Evolutionary conservation across 1,140 invertebrate genomes (phyloP), one percentile per base, ranked within the genome.

Genomic region (Drosophila takahashii): DNA sequence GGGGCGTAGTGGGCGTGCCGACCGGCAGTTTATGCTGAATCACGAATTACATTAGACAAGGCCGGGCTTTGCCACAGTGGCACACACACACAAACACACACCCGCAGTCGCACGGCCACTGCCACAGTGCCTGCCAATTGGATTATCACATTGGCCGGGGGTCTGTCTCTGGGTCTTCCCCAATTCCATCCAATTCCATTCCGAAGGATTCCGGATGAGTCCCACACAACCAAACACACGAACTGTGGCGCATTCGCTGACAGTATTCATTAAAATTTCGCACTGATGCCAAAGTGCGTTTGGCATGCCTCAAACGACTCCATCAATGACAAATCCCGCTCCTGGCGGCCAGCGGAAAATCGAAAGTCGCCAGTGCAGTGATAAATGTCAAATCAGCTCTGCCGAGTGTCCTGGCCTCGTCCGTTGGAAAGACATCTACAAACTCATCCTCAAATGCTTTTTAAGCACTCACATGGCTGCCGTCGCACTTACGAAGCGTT

Each of bases 11-110:
- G 37, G 52, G 58, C 62, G 78, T 64, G 45, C 37, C 65, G 18
- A 27, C 36, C 57, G 58, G 52, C 71, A 78, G 81, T 90, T 89
- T 89, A 89, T 89, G 84, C 84, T 89, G 84, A 89, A 90, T 90
- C 84, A 89, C 84, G 84, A 89, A 84, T 85, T 89, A 83, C 84
- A 89, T 89, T 89, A 89, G 85, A 77, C 61, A 67, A 79, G 72
- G 65, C 67, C 41, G 48, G 74, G 74, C 58, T 77, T 71, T 65
- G 50, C 36, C 59, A 70, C 64, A 45, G 61, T 53, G 47, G 39
- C 27, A 41, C 18, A 50, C 47, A 48, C 10, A 22, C 10, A 6
- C 16, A 47, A 16, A 15, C 54, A 16, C 27, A 44, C 47, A 50
- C 5, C 26, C 10, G 9, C 16, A 47, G 13, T 15, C 54, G 26